These are phyloP conservation scores for Sterrhoptilus dennistouni DNA, from an alignment of 2,113 vertebrate species.

Conservation along the genomic window DNA sequence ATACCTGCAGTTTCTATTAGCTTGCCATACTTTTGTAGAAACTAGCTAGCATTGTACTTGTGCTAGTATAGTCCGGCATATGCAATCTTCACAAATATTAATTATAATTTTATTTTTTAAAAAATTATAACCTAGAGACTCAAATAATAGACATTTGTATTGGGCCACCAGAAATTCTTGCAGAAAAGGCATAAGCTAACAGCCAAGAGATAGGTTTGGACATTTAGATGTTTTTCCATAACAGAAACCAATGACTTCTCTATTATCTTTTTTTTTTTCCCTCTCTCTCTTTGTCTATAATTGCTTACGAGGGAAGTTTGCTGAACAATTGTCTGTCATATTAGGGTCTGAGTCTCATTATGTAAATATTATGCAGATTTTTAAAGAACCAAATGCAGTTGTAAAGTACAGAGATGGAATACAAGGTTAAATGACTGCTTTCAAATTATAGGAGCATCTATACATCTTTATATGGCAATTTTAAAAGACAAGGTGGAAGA, in stretches of 20 bases:
- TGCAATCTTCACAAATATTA: not conserved
- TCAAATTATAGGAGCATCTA: not conserved
- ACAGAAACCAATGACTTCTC: not conserved
- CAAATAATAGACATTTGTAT: not conserved
- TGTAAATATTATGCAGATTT: slow-evolving; percentile 30
- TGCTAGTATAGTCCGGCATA: not conserved
- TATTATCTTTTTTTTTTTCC: not conserved
- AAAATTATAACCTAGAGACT: not conserved
- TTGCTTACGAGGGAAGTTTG: not conserved
- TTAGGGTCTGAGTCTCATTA: slow-evolving; percentile 1
- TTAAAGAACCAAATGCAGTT: not conserved
- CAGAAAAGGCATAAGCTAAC: not conserved
- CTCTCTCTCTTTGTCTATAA: not conserved
- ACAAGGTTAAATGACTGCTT: not conserved
- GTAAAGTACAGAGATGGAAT: not conserved
- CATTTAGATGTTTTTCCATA: not conserved
- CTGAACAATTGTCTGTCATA: not conserved
- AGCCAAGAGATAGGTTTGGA: not conserved
- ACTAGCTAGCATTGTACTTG: not conserved
- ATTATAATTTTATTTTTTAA: not conserved
- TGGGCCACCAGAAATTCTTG: not conserved
- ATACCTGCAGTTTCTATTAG: not conserved
- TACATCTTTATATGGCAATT: not conserved
- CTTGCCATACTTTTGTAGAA: not conserved
- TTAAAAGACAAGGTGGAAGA: not conserved